Evolutionary conservation across 2,797 vertebrate species (phyloP), one percentile per base, ranked within the genome.

Genomic region (Odontamblyopus lacepedii): DNA sequence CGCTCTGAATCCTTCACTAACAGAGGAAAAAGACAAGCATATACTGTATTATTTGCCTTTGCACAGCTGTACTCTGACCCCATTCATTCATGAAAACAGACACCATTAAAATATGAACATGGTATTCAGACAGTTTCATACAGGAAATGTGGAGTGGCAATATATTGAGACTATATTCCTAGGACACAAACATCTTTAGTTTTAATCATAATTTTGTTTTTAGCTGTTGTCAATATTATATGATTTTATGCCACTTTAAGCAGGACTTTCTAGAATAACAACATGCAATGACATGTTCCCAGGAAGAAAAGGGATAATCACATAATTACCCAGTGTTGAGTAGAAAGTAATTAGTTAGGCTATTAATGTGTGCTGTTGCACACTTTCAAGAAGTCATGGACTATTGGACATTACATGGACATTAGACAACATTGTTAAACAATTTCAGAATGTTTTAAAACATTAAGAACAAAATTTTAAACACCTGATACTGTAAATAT

Each of bases 1-100:
- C 18, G 85, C 89, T 90, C 90, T 91, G 87, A 91, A 89, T 92
- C 89, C 85, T 83, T 85, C 78, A 83, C 80, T 85, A 80, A 86
- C 87, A 84, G 77, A 80, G 69, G 4, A 81, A 77, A 59, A 72
- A 80, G 77, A 83, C 78, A 72, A 73, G 70, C 2, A 9, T 70
- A 71, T 1, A 38, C 1, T 38, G 35, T 9, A 74, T 79, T 80
- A 74, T 82, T 81, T 72, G 57, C 50, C 66, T 66, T 8, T 72
- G 53, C 35, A 70, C 76, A 83, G 78, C 74, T 77, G 69, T 32
- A 74, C 44, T 27, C 55, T 73, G 30, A 71, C 48, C 29, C 44
- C 69, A 67, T 41, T 48, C 50, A 71, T 70, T 72, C 68, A 67
- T 70, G 68, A 69, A 68, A 63, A 63, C 67, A 71, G 66, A 5